These are phyloP conservation scores for Ormyrus nitidulus DNA, from an alignment of 2,888 invertebrate genomes.

Conservation along the genomic window DNA sequence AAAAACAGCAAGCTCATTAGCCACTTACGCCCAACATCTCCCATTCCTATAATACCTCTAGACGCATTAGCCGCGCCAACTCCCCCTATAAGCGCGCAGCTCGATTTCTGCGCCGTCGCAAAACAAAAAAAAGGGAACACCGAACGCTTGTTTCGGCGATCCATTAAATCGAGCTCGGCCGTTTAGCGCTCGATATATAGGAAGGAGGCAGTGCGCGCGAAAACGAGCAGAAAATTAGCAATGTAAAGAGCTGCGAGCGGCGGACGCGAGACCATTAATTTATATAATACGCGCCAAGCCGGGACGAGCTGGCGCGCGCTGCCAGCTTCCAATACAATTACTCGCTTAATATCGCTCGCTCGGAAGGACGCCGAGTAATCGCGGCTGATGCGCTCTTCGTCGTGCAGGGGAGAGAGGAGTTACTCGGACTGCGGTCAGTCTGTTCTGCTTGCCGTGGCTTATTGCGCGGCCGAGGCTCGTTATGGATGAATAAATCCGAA, in stretches of 20 bases:
- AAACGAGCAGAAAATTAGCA: slow-evolving; percentile 23
- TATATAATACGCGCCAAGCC: slow-evolving; percentile 17
- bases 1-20: too few relatives aligned
- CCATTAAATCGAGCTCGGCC: too few relatives aligned
- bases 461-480: too few relatives aligned
- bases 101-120: background rate
- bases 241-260: background rate
- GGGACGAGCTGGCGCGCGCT: too few relatives aligned
- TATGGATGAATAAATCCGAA: too few relatives aligned
- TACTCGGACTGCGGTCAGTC: too few relatives aligned
- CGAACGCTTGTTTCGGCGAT: background rate
- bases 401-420: background rate
- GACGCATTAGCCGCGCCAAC: too few relatives aligned
- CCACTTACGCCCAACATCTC: too few relatives aligned
- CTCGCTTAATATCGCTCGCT: slow-evolving; percentile 58
- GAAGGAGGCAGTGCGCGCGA: background rate
- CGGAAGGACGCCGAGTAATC: slow-evolving; percentile 1
- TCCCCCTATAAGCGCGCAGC: too few relatives aligned
- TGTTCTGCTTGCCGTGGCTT: too few relatives aligned
- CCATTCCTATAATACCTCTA: too few relatives aligned
- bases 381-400: slow-evolving; percentile 1
- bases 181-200: too few relatives aligned
- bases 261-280: slow-evolving; percentile 13
- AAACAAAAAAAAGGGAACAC: background rate
- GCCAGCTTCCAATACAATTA: slow-evolving; percentile 58